phyloP scores from a whole-genome alignment of 2,888 invertebrate genomes.

The Epiperipatus broadwayi region DNA sequence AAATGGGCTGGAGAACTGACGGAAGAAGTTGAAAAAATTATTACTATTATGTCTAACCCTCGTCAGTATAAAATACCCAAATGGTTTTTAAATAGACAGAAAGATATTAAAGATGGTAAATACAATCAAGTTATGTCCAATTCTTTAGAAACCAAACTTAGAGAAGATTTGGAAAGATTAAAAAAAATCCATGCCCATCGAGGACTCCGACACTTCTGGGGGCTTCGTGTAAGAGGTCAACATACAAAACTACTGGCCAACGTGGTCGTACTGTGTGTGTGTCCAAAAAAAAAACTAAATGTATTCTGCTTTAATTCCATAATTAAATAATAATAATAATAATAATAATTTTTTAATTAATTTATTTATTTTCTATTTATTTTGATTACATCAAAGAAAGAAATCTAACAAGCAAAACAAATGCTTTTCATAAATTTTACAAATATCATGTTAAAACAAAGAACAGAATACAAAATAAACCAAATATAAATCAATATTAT shows the following conservation, averaged over 20 bases:
- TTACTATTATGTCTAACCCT: slow-evolving; percentile 35
- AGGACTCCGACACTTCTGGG: slow-evolving; percentile 37
- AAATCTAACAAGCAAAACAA: no score
- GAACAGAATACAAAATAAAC: no score
- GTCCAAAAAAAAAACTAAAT: slow-evolving; percentile 38
- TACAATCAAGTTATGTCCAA: slow-evolving; percentile 33
- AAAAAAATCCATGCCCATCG: slow-evolving; percentile 37
- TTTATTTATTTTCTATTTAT: no score
- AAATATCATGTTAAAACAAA: no score
- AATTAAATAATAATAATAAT: no score
- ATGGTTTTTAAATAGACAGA: slow-evolving; percentile 38
- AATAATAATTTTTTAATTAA: no score
- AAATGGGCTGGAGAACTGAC: slow-evolving; percentile 35
- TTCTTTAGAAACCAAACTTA: slow-evolving; percentile 34
- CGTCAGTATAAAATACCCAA: slow-evolving; percentile 37
- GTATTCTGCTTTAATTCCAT: no score
- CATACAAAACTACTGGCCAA: slow-evolving; percentile 37
- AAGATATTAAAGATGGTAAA: slow-evolving; percentile 37
- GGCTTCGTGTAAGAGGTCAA: slow-evolving; percentile 36
- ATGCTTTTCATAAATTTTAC: no score
- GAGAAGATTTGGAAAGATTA: slow-evolving; percentile 36
- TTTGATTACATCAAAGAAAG: no score
- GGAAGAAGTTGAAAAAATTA: slow-evolving; percentile 33
- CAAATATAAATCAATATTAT: no score
- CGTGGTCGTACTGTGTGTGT: slow-evolving; percentile 38